These are phyloP conservation scores for Datnioides undecimradiatus DNA, from an alignment of 2,113 vertebrate species.

Conservation along the genomic window DNA sequence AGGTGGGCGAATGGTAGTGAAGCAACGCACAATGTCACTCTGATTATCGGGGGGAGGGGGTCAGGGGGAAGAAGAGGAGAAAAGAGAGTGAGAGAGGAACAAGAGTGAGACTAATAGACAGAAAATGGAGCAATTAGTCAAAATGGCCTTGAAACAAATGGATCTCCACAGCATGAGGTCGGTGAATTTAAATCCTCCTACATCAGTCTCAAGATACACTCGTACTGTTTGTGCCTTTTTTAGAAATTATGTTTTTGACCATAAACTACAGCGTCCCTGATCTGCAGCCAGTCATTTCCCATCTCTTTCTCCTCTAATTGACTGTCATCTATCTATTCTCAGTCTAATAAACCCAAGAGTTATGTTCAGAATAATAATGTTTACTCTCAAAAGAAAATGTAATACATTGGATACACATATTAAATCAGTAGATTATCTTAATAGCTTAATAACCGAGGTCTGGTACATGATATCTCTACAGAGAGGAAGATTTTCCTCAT, in stretches of 20 bases:
- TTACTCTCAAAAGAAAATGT: background rate
- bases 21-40: slow-evolving; percentile 50
- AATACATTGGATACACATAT: background rate
- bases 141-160: background rate
- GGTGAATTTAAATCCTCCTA: background rate
- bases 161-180: background rate
- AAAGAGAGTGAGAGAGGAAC: background rate
- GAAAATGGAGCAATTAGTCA: background rate
- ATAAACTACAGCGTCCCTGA: background rate
- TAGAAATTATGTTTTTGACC: background rate
- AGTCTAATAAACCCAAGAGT: background rate
- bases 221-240: background rate
- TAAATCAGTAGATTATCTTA: background rate
- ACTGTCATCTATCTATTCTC: background rate
- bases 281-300: background rate
- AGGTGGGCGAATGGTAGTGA: slow-evolving; percentile 54
- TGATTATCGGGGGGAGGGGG: slow-evolving; percentile 17
- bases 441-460: too few species aligned
- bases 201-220: background rate
- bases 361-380: background rate
- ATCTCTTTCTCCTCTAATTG: background rate
- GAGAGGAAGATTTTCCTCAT: too few species aligned
- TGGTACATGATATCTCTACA: background rate
- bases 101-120: background rate
- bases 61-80: background rate